These are phyloP conservation scores for Hydrochoerus hydrochaeris DNA, from an alignment of 2,113 vertebrate genomes.

Conservation along the genomic window DNA sequence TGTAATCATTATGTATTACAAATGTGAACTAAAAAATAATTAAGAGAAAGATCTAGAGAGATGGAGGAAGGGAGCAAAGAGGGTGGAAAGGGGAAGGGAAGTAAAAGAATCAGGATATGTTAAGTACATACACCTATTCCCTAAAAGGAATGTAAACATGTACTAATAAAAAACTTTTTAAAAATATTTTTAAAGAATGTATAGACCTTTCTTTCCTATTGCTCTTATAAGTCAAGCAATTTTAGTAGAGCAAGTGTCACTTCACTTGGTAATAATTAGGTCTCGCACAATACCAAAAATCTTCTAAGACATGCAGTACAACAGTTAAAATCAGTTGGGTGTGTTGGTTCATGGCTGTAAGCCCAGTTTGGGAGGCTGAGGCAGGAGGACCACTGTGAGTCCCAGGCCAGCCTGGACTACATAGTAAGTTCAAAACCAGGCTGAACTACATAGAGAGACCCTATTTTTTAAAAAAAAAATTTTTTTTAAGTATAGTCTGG, in stretches of 20 bases:
- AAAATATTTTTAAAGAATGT: not conserved
- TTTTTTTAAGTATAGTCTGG: not conserved
- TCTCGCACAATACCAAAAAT: not conserved
- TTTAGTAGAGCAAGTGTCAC: not conserved
- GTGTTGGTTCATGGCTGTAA: no score
- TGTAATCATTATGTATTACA: not conserved
- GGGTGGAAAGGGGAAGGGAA: not conserved
- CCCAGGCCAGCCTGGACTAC: no score
- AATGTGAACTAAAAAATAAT: not conserved
- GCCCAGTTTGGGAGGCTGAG: no score
- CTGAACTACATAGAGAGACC: no score
- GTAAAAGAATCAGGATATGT: not conserved
- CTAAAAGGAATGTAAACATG: not conserved
- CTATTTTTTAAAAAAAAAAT: not conserved
- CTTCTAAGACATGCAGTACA: not conserved
- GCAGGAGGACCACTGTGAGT: no score
- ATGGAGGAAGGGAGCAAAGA: not conserved
- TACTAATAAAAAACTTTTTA: not conserved
- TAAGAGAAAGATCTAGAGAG: not conserved
- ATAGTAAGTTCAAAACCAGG: no score
- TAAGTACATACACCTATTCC: not conserved
- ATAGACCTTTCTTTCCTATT: not conserved
- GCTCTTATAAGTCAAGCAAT: not conserved
- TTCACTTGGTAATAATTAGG: not conserved
- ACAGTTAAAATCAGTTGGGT: not conserved